Conservation (phyloP, 2,888 invertebrate genomes). For the Dicycla oo region DNA sequence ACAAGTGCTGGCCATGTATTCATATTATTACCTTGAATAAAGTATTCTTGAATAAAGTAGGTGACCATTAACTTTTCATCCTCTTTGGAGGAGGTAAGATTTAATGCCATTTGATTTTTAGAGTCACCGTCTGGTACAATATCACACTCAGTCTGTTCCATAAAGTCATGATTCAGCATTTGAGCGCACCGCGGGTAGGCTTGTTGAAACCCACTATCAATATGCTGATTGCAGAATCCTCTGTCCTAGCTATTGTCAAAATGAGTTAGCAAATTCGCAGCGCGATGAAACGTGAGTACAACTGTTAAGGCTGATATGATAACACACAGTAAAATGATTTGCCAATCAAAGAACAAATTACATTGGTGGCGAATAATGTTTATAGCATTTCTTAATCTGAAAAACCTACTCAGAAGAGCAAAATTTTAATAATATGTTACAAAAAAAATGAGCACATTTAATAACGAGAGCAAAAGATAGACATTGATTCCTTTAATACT, state of each 20-base stretch:
- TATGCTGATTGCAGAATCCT: slow-evolving; percentile 37
- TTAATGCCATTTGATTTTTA: slow-evolving; percentile 24
- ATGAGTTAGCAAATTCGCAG: slow-evolving; percentile 26
- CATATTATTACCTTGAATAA: slow-evolving; percentile 51
- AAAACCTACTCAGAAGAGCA: not conserved
- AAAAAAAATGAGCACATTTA: slow-evolving; percentile 20
- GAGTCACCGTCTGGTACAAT: slow-evolving; percentile 10
- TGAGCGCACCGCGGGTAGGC: slow-evolving; percentile 27
- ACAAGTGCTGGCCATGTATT: slow-evolving; percentile 62
- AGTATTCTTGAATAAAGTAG: slow-evolving; percentile 38
- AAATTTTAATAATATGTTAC: not conserved
- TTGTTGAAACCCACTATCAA: slow-evolving; percentile 26
- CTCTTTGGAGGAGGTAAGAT: slow-evolving; percentile 21
- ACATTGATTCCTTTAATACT: slow-evolving; percentile 18
- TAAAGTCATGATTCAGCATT: slow-evolving; percentile 27
- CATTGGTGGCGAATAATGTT: not conserved
- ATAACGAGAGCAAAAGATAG: slow-evolving; percentile 24
- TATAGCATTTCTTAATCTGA: no score
- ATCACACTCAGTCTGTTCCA: not conserved
- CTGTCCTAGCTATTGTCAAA: slow-evolving; percentile 24
- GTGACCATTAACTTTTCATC: slow-evolving; percentile 49
- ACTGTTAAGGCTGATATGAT: slow-evolving; percentile 6
- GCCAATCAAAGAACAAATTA: not conserved
- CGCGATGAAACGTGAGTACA: slow-evolving; percentile 9
- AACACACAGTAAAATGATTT: slow-evolving; percentile 8